A percentile compares a stretch with the other conserved stretches of the same genome.
Conservation (phyloP, 2,797 vertebrate species). For the Macrochelys suwanniensis region DNA sequence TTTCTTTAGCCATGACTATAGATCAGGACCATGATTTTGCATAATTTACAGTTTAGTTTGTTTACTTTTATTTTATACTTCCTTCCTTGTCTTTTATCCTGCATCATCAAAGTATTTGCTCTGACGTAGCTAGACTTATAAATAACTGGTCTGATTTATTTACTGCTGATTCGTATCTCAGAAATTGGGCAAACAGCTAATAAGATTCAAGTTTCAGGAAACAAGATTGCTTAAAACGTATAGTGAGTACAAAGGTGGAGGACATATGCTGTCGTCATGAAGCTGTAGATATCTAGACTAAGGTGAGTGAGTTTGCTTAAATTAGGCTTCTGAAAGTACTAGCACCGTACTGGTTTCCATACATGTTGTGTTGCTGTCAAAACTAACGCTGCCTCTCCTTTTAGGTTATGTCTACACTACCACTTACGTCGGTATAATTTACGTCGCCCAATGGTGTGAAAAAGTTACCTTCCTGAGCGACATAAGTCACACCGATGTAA, state of each 20-base stretch:
- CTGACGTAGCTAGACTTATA: not conserved
- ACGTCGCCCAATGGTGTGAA: not conserved
- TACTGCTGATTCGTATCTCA: not conserved
- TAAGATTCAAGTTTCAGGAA: not conserved
- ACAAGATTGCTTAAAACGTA: not conserved
- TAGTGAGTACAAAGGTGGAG: not conserved
- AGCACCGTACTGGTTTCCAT: not conserved
- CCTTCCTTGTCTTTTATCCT: not conserved
- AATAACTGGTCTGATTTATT: not conserved
- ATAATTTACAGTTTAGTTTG: not conserved
- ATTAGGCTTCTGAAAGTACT: not conserved
- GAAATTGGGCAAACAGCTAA: slow-evolving; percentile 6
- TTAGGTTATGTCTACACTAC: not conserved
- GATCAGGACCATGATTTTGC: not conserved
- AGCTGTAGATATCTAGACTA: not conserved
- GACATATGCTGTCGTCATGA: not conserved
- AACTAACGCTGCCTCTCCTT: not conserved
- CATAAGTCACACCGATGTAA: not conserved
- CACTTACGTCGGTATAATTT: not conserved
- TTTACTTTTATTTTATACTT: not conserved
- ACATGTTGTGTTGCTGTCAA: fast-evolving
- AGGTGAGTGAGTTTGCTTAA: not conserved
- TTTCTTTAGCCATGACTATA: not conserved
- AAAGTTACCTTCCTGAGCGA: not conserved
- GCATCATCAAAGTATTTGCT: not conserved